Evolutionary conservation across 1,140 invertebrate genomes (phyloP), one percentile per base, ranked within the genome.

Genomic region (Brachionus asplanchnoidis): DNA sequence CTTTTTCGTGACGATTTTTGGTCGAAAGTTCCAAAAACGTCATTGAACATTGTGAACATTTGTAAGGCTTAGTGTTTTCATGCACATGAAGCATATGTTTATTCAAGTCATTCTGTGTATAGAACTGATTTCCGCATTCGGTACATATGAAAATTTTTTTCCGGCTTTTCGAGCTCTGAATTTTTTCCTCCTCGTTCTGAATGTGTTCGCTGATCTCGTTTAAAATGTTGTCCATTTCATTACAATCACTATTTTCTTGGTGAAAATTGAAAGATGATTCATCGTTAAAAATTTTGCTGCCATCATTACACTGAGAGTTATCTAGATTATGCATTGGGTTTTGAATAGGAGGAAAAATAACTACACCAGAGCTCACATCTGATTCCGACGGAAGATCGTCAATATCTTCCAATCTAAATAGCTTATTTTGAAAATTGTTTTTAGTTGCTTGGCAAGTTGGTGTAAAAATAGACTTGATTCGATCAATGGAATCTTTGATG

Each of bases 1-100:
- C 73, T 50, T 77, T 77, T 50, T 77, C 73, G 17, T 77, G 73
- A 26, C 73, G 73, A 50, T 77, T 77, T 50, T 77, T 77, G 23
- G 73, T 50, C 26, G 73, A 77, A 12, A 77, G 46, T 26, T 77
- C 73, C 20, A 50, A 23, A 50, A 77, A 77, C 6, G 73, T 42
- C 68, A 77, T 77, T 32, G 73, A 7, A 77, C 73, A 77, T 32
- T 50, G 44, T 32, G 73, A 77, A 11, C 73, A 77, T 50, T 53
- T 28, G 42, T 50, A 77, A 12, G 73, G 73, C 20, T 77, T 77
- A 1, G 20, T 9, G 50, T 36, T 50, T 12, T 77, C 73, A 17
- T 77, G 73, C 23, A 46, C 46, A 46, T 77, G 42, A 26, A 50
- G 32, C 42, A 50, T 77, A 26, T 77, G 73, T 12, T 77, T 77